Percentiles rank a stretch among this genome's conserved stretches.
Conservation (phyloP, 2,113 vertebrate species). For the Anser cygnoides region DNA sequence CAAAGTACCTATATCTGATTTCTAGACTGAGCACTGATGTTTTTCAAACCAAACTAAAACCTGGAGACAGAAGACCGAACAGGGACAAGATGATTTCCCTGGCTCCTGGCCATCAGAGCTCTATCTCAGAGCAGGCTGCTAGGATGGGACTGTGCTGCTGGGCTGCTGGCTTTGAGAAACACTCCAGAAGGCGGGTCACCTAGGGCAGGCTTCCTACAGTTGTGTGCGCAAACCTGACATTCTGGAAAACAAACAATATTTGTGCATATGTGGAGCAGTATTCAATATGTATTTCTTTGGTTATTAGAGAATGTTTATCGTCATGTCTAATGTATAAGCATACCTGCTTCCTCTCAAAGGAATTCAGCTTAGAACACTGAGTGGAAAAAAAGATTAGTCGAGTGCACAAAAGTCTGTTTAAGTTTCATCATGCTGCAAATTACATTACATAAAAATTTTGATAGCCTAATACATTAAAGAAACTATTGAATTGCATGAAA, state of each 20-base stretch:
- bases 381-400: not conserved
- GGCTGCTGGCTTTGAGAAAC: not conserved
- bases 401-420: not conserved
- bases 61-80: not conserved
- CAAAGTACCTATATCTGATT: not conserved
- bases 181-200: not conserved
- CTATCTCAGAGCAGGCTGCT: not conserved
- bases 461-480: not conserved
- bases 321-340: not conserved
- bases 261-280: not conserved
- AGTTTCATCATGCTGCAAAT: constrained; percentile 22
- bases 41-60: not conserved
- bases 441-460: not conserved
- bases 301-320: not conserved
- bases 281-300: not conserved
- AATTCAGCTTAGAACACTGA: not conserved
- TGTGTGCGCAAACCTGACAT: not conserved
- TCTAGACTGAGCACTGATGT: rapidly evolving
- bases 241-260: not conserved
- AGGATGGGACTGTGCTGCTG: not conserved
- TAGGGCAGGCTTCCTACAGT: not conserved
- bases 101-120: not conserved
- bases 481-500: not conserved
- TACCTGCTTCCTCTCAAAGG: not conserved
- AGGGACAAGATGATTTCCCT: rapidly evolving